Percentiles rank a stretch among this genome's conserved stretches.
Conservation (phyloP, 1,140 invertebrate species). For the Homarus americanus region DNA sequence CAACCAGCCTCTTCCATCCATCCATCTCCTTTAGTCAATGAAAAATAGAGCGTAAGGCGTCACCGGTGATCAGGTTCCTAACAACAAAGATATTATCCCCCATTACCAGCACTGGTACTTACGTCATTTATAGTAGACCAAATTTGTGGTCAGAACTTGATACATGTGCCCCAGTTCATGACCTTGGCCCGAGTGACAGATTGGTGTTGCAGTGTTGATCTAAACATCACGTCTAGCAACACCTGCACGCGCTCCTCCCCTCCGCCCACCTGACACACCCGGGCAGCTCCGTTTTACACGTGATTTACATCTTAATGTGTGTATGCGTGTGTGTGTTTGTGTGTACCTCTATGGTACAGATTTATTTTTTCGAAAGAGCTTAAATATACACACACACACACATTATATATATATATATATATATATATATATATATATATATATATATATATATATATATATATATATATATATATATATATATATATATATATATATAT, state of each 20-base stretch:
- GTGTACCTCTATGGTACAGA: no score
- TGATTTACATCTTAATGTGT: not conserved
- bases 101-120: slow-evolving; percentile 1
- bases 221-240: slow-evolving; percentile 28
- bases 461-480: slow-evolving; percentile 6
- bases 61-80: not conserved
- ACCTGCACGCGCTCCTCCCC: slow-evolving; percentile 10
- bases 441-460: not conserved
- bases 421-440: not conserved
- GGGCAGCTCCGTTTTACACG: not conserved
- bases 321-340: no score
- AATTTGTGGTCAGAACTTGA: not conserved
- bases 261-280: not conserved
- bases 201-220: slow-evolving; percentile 26
- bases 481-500: slow-evolving; percentile 6
- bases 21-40: not conserved
- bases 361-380: no score
- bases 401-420: not conserved
- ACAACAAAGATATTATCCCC: not conserved
- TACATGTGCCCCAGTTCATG: not conserved
- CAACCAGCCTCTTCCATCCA: not conserved
- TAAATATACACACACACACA: not conserved
- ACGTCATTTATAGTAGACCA: not conserved
- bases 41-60: slow-evolving; percentile 8
- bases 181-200: slow-evolving; percentile 41